Base-by-base conservation (phyloP, 2,113 vertebrate species). In the Scytalopus superciliaris region DNA sequence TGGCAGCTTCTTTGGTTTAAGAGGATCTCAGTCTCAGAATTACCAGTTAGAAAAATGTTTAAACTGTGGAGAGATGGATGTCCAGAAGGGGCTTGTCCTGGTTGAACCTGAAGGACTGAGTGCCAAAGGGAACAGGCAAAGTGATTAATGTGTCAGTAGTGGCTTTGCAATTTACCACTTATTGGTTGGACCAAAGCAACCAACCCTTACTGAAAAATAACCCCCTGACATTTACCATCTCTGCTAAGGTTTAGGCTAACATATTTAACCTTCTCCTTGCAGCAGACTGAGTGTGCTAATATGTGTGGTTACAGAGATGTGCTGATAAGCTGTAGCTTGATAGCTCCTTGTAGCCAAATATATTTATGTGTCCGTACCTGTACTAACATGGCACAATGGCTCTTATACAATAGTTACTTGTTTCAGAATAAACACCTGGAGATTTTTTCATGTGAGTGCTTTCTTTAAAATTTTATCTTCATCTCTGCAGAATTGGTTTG, bases 391-490 rank as follows among this genome's bases (percentile, higher is more conserved):
- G 96, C 91, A 89, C 95, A 23, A 8, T 60, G 92, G 88, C 89
- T 94, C 86, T 87, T 59, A 31, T 31, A 93, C 95, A 95, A 72
- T 75, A 84, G 93, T 59, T 67, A 70, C 86, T 81, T 93, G 80
- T 92, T 90, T 84, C 89, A 89, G 80, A 87, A 87, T 89, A 93
- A 97, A 95, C 89, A 89, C 22, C 3, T 63, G 66, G 69, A 81
- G 50, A 21, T 68, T 90, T 70, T 87, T 90, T 73, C 39, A 63
- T 39, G 45, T 18, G 79, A 80, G 83, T 77, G 79, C 68, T 94
- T 95, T 86, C 67, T 82, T 94, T 92, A 62, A 84, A 92, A 40
- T 70, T 89, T 88, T 92, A 93, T 94, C 94, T 81, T 90, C 66
- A 70, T 64, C 72, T 81, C 69, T 52, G 60, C 22, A 68, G 80